phyloP scores from a whole-genome alignment of 1,140 invertebrate species.

The Melanaphis sacchari region DNA sequence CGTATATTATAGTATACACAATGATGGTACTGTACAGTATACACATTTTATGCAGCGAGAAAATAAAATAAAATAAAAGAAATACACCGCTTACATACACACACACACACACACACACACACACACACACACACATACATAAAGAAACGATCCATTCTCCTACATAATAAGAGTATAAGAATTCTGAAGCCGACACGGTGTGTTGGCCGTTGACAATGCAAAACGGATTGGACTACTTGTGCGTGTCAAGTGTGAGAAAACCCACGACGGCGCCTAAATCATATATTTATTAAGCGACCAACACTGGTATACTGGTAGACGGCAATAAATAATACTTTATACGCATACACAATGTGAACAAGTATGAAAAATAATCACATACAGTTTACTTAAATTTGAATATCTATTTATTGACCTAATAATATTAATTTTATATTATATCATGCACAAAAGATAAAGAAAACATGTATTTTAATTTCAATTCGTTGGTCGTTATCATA shows the following conservation, averaged over 20 bases:
- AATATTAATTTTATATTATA: background rate
- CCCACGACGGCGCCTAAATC: background rate
- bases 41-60: background rate
- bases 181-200: conserved; percentile 45
- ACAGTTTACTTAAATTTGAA: background rate
- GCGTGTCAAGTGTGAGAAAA: conserved; percentile 57
- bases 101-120: background rate
- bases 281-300: background rate
- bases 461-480: too few species aligned
- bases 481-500: too few species aligned
- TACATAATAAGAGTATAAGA: background rate
- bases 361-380: background rate
- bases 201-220: conserved; percentile 54
- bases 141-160: background rate
- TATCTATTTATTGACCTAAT: too few species aligned
- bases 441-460: background rate
- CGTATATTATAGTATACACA: background rate
- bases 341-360: background rate
- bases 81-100: background rate
- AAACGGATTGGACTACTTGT: conserved; percentile 52
- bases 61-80: background rate
- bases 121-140: too few species aligned
- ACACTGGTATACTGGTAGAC: background rate
- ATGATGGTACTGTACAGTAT: background rate
- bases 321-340: background rate